phyloP scores from a whole-genome alignment of 2,797 vertebrate genomes.

The Artibeus lituratus region DNA sequence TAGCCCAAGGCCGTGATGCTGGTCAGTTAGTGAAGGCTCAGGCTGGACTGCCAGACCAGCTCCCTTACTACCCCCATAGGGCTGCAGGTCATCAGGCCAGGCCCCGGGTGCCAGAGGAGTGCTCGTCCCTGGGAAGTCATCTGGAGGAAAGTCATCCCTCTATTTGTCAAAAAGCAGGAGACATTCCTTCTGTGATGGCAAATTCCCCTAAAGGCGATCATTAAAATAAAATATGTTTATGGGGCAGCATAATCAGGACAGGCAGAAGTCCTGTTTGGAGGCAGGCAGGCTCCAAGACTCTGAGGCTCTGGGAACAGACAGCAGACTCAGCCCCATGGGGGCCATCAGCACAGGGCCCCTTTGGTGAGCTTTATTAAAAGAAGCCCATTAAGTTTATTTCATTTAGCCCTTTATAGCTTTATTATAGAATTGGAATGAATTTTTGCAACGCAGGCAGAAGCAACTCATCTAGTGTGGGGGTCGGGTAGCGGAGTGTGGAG shows the following conservation, averaged over 20 bases:
- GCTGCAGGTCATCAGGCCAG: too few relatives aligned
- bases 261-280: neutral
- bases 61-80: neutral
- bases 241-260: constrained; percentile 39
- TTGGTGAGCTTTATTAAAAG: constrained; percentile 71
- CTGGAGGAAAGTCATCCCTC: neutral
- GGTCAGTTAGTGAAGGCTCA: neutral
- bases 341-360: constrained; percentile 49
- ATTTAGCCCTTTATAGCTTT: constrained; percentile 56
- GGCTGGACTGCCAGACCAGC: neutral
- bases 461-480: neutral
- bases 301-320: constrained; percentile 10
- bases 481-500: accelerated
- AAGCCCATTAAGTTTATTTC: constrained; percentile 59
- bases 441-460: constrained; percentile 12
- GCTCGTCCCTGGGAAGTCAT: neutral
- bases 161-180: neutral
- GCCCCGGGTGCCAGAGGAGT: neutral
- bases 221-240: constrained; percentile 62
- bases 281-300: neutral
- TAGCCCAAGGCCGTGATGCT: neutral
- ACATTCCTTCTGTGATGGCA: neutral
- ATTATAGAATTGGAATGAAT: constrained; percentile 63
- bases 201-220: constrained; percentile 36
- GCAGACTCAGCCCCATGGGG: neutral